phyloP scores from a whole-genome alignment of 2,888 invertebrate species.

The Cepaea hortensis region DNA sequence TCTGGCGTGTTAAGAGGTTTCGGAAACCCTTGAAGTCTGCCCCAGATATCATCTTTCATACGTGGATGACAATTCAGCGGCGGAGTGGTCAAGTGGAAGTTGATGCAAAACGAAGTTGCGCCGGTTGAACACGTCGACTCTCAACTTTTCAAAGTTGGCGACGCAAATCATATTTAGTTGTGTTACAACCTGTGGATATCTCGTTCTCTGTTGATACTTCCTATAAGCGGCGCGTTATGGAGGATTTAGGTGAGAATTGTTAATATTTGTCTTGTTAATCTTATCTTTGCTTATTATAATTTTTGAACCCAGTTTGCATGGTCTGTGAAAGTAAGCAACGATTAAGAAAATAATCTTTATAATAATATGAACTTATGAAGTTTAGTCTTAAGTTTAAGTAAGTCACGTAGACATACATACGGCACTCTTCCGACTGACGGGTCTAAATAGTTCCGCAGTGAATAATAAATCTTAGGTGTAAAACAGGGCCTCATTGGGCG shows the following conservation, averaged over 20 bases:
- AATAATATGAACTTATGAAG: too few species aligned
- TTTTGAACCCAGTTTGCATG: neutral
- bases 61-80: slow-evolving; percentile 19
- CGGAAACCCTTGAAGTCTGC: slow-evolving; percentile 9
- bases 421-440: too few species aligned
- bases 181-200: neutral
- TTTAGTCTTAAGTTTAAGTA: too few species aligned
- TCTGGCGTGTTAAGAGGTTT: slow-evolving; percentile 14
- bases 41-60: slow-evolving; percentile 12
- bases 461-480: too few species aligned
- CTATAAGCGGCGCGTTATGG: slow-evolving; percentile 2
- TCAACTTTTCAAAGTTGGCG: slow-evolving; percentile 25
- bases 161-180: neutral
- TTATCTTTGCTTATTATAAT: neutral
- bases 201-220: neutral
- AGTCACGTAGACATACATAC: too few species aligned
- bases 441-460: too few species aligned
- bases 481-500: too few species aligned
- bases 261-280: neutral
- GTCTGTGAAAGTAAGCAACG: too few species aligned
- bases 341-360: too few species aligned
- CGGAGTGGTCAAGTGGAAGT: slow-evolving; percentile 15
- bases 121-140: slow-evolving; percentile 3
- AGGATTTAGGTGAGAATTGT: neutral
- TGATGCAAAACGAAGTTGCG: slow-evolving; percentile 22